Percentiles rank a stretch among this genome's conserved stretches.
Conservation (phyloP, 2,797 vertebrate species). For the Periparus ater region DNA sequence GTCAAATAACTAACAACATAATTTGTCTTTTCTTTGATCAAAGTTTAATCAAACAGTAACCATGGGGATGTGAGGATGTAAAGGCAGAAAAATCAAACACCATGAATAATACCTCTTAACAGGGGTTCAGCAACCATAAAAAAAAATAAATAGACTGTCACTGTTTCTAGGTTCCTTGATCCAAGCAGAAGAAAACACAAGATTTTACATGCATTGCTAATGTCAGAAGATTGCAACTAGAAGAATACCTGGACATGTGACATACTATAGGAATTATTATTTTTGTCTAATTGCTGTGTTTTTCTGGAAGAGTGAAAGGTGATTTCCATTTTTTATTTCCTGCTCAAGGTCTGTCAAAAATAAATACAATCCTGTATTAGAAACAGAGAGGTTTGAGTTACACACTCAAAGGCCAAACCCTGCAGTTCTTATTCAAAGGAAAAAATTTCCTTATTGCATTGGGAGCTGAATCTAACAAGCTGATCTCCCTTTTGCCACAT, state of each 20-base stretch:
- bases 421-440: neutral
- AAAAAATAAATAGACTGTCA: slow-evolving; percentile 8
- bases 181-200: neutral
- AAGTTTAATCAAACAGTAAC: slow-evolving; percentile 62
- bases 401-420: neutral
- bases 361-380: neutral
- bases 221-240: neutral
- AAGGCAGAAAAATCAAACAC: slow-evolving; percentile 53
- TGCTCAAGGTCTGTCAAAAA: neutral
- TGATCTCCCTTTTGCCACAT: neutral
- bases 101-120: slow-evolving; percentile 19
- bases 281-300: neutral
- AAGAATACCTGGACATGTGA: neutral
- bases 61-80: slow-evolving; percentile 29
- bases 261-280: neutral
- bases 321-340: neutral
- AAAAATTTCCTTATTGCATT: neutral
- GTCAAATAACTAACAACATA: slow-evolving; percentile 4
- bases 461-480: neutral
- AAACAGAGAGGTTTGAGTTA: neutral
- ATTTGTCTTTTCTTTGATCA: slow-evolving; percentile 43
- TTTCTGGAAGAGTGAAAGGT: neutral
- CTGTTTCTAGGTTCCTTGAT: neutral
- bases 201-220: neutral
- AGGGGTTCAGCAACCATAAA: slow-evolving; percentile 19